Percentiles rank a stretch among this genome's conserved stretches.
These are phyloP conservation scores for Phalacrocorax brasilianus DNA, from an alignment of 2,113 vertebrate genomes.

Conservation along the genomic window DNA sequence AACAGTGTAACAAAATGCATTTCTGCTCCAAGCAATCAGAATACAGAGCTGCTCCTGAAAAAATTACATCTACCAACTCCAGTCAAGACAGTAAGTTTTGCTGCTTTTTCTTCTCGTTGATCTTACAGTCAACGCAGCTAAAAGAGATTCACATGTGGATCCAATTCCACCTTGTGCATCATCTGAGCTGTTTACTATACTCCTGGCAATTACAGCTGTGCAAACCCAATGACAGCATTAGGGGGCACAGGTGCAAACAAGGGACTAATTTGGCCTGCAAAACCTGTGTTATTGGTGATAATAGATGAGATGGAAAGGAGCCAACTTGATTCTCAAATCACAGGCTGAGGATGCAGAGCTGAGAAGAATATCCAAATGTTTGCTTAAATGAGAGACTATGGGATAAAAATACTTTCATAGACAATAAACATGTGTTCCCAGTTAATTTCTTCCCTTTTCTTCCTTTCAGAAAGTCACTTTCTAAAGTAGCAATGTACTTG, in stretches of 20 bases:
- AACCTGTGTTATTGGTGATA: not conserved
- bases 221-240: not conserved
- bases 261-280: constrained; percentile 2
- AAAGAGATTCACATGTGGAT: not conserved
- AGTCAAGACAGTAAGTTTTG: not conserved
- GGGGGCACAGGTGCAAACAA: constrained; percentile 40
- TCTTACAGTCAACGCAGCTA: not conserved
- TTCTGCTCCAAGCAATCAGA: not conserved
- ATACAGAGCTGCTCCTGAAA: not conserved
- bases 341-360: not conserved
- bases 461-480: not conserved
- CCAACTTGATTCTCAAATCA: constrained; percentile 21
- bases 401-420: not conserved
- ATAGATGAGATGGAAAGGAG: constrained; percentile 19
- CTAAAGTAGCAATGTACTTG: not conserved
- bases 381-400: not conserved
- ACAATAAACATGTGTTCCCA: not conserved
- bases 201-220: constrained; percentile 27
- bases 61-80: not conserved
- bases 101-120: not conserved
- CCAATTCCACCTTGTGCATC: not conserved
- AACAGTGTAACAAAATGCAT: not conserved
- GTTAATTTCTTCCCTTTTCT: not conserved
- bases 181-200: constrained; percentile 20
- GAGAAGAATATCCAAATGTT: not conserved